A percentile compares a stretch with the other conserved stretches of the same genome.
Conservation (phyloP, 2,888 invertebrate species). For the Andrena bucephala region DNA sequence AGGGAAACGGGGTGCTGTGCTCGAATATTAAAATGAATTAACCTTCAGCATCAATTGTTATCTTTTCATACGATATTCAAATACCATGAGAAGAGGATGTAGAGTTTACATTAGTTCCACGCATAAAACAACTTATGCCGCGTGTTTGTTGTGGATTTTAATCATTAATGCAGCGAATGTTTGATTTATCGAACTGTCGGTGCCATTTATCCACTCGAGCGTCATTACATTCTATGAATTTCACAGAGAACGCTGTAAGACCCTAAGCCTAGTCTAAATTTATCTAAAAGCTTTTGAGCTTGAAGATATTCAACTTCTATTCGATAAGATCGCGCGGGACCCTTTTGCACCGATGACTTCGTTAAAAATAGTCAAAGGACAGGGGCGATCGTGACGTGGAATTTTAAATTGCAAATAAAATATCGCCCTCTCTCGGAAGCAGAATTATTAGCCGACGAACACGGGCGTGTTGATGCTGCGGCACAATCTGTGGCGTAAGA, state of each 20-base stretch:
- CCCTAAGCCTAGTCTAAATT: conserved; percentile 16
- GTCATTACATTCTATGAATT: conserved; percentile 15
- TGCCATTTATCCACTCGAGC: too few relatives aligned
- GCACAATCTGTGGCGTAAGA: background rate
- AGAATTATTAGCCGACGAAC: background rate
- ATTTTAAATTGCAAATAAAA: conserved; percentile 27
- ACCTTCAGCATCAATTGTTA: background rate
- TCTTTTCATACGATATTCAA: background rate
- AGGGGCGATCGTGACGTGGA: background rate
- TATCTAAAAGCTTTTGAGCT: conserved; percentile 14
- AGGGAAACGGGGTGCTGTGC: background rate
- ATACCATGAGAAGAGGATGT: background rate
- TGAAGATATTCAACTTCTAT: conserved; percentile 24
- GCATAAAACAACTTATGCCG: background rate
- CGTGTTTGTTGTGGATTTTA: background rate
- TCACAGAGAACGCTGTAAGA: conserved; percentile 2
- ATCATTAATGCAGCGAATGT: background rate
- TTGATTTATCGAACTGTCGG: too few relatives aligned
- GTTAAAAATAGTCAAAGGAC: conserved; percentile 20
- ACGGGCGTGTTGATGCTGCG: background rate
- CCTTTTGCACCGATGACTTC: conserved; percentile 14
- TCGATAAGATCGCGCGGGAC: conserved; percentile 16
- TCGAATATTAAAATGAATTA: background rate
- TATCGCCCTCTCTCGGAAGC: background rate
- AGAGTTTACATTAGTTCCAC: too few relatives aligned